Evolutionary conservation across 2,888 invertebrate genomes (phyloP).

Genomic region (Sarcophaga variegata): DNA sequence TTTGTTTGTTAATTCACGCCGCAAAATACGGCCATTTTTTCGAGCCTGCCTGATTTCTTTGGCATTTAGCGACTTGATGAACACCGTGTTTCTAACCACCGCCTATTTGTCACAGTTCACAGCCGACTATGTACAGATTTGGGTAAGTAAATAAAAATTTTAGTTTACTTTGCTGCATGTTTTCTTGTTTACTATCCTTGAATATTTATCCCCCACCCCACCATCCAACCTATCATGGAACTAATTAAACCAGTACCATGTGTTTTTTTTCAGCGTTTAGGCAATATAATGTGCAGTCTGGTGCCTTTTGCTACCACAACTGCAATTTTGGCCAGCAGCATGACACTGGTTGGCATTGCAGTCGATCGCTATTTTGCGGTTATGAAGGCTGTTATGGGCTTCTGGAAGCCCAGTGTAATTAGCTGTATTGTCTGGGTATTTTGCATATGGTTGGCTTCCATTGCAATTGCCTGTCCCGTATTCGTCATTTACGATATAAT

Average conservation of each 20-base stretch:
- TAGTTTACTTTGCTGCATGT: not conserved
- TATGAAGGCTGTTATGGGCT: conserved; percentile 80
- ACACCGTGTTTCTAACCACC: conserved; percentile 73
- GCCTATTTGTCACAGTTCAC: conserved; percentile 77
- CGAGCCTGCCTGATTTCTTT: conserved; percentile 83
- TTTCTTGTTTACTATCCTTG: not conserved
- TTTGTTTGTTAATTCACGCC: conserved; percentile 76
- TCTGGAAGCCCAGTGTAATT: conserved; percentile 82
- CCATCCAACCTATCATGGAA: not conserved
- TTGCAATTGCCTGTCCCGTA: conserved; percentile 82
- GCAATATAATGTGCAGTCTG: conserved; percentile 82
- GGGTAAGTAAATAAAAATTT: conserved; percentile 73
- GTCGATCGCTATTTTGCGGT: conserved; percentile 84
- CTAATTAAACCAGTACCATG: not conserved
- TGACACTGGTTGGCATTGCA: conserved; percentile 83
- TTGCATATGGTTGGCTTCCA: conserved; percentile 81
- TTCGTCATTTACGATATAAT: conserved; percentile 78
- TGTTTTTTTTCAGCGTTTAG: conserved; percentile 79
- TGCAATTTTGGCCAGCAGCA: conserved; percentile 83
- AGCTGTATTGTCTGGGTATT: conserved; percentile 78
- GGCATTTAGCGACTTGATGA: conserved; percentile 83
- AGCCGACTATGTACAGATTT: conserved; percentile 75
- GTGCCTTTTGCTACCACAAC: conserved; percentile 83
- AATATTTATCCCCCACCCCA: not conserved
- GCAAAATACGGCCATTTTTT: conserved; percentile 83